phyloP scores from a whole-genome alignment of 2,797 vertebrate genomes.

The Hippopotamyrus pictus region DNA sequence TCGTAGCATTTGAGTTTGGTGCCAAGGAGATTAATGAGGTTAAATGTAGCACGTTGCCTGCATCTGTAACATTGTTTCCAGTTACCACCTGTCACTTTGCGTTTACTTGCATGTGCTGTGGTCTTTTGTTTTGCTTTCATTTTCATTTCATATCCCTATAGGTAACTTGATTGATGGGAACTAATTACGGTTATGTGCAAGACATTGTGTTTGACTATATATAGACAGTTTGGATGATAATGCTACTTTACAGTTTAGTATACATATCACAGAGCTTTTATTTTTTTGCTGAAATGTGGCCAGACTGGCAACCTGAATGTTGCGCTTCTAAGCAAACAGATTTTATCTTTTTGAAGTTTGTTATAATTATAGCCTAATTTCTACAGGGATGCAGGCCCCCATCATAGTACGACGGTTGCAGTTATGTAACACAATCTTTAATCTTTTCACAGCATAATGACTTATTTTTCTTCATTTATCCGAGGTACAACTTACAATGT shows the following conservation, averaged over 20 bases:
- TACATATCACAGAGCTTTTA: neutral
- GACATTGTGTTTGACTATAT: neutral
- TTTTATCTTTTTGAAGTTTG: no score
- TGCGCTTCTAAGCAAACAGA: no score
- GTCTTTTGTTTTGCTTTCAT: slow-evolving; percentile 1
- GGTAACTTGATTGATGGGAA: neutral
- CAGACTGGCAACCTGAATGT: neutral
- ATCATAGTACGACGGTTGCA: no score
- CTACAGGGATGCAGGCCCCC: no score
- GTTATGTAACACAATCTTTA: neutral
- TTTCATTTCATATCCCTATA: neutral
- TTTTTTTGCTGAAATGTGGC: neutral
- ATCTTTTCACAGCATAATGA: neutral
- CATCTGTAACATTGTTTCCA: slow-evolving; percentile 15
- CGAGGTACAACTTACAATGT: neutral
- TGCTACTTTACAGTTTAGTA: neutral
- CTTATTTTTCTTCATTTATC: neutral
- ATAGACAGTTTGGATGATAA: neutral
- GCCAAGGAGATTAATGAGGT: slow-evolving; percentile 1
- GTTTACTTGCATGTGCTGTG: slow-evolving; percentile 15
- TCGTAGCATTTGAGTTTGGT: neutral
- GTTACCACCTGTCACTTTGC: slow-evolving; percentile 18
- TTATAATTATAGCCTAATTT: no score
- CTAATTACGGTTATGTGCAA: neutral
- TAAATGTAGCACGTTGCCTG: neutral